Conservation (phyloP, 2,797 vertebrate genomes). For the Cetoscarus ocellatus region DNA sequence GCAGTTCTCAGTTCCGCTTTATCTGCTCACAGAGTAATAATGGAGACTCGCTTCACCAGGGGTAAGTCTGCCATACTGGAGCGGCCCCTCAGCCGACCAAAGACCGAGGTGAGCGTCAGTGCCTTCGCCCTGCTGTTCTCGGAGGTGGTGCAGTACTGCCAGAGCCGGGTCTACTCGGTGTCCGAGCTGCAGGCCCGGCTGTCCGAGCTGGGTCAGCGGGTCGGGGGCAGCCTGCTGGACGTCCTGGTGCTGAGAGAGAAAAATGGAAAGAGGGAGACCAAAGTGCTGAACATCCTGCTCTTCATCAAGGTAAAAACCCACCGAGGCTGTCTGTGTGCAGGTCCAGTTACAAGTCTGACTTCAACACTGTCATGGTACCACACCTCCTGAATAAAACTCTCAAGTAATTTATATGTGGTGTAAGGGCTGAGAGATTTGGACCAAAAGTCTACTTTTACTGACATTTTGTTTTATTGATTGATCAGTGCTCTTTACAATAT, state of each 20-base stretch:
- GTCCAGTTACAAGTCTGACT: no score
- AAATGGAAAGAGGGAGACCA: slow-evolving; percentile 88
- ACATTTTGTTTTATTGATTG: no score
- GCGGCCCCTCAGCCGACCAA: slow-evolving; percentile 85
- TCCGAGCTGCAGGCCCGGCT: slow-evolving; percentile 90
- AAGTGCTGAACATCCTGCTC: slow-evolving; percentile 89
- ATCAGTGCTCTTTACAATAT: no score
- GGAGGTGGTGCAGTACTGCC: slow-evolving; percentile 93
- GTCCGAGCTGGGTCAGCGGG: slow-evolving; percentile 87
- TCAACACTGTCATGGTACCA: no score
- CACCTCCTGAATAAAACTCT: no score
- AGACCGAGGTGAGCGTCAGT: slow-evolving; percentile 88
- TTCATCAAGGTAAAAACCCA: slow-evolving; percentile 86
- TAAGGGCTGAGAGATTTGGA: no score
- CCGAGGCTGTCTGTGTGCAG: background rate
- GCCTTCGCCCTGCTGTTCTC: slow-evolving; percentile 93
- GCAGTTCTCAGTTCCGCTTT: background rate
- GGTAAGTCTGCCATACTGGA: slow-evolving; percentile 89
- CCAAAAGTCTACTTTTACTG: no score
- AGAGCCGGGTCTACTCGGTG: slow-evolving; percentile 91
- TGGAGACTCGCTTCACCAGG: slow-evolving; percentile 90
- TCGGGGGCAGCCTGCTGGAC: slow-evolving; percentile 88
- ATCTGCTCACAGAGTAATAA: slow-evolving; percentile 36
- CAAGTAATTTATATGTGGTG: no score
- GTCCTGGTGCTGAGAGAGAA: slow-evolving; percentile 89